phyloP scores from a whole-genome alignment of 2,888 invertebrate genomes.

The Phania funesta region DNA sequence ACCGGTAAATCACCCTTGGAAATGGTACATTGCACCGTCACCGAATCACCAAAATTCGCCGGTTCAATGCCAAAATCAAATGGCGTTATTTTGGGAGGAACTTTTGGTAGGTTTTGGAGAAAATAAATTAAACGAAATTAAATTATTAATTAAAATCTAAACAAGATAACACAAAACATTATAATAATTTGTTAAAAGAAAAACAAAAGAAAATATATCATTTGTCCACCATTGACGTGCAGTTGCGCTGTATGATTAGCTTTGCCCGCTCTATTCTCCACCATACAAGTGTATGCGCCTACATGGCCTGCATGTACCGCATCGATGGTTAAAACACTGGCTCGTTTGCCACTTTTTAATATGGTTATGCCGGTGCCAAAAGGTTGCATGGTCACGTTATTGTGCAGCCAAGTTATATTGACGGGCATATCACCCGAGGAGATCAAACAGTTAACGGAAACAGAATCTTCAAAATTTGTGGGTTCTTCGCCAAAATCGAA shows the following conservation, averaged over 20 bases:
- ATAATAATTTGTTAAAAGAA: background rate
- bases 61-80: slow-evolving; percentile 83
- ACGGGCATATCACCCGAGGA: slow-evolving; percentile 86
- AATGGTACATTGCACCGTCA: slow-evolving; percentile 84
- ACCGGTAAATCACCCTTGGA: slow-evolving; percentile 87
- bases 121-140: slow-evolving; percentile 5
- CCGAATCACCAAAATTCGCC: slow-evolving; percentile 84
- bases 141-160: slow-evolving; percentile 27
- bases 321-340: slow-evolving; percentile 85
- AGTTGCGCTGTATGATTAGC: slow-evolving; percentile 83
- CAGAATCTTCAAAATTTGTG: slow-evolving; percentile 86
- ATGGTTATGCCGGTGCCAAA: slow-evolving; percentile 81
- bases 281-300: slow-evolving; percentile 87
- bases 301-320: slow-evolving; percentile 85
- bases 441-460: slow-evolving; percentile 86
- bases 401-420: slow-evolving; percentile 86
- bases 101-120: slow-evolving; percentile 68
- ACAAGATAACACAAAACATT: slow-evolving; percentile 2
- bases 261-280: slow-evolving; percentile 83
- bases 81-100: slow-evolving; percentile 81
- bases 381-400: slow-evolving; percentile 73
- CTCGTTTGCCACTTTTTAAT: slow-evolving; percentile 83
- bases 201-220: background rate
- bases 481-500: slow-evolving; percentile 88
- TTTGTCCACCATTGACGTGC: slow-evolving; percentile 83